Conservation (phyloP, 2,888 invertebrate genomes). For the Ischnura elegans region DNA sequence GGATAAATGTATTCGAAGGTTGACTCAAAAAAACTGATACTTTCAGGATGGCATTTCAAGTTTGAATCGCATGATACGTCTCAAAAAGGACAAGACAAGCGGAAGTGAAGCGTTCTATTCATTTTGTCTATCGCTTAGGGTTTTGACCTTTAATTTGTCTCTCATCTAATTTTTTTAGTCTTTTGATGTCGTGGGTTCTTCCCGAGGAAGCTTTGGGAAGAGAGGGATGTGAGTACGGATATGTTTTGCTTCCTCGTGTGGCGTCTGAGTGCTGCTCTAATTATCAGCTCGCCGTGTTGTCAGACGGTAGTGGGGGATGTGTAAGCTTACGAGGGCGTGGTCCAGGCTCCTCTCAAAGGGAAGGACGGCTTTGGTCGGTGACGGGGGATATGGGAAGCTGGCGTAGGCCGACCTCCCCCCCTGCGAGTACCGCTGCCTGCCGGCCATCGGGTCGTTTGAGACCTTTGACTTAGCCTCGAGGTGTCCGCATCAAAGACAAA, state of each 20-base stretch:
- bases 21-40: too few species aligned
- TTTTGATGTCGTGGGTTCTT: background rate
- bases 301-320: background rate
- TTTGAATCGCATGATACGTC: too few species aligned
- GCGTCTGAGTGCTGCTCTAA: background rate
- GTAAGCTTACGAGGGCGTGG: background rate
- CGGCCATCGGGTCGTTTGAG: slow-evolving; percentile 33
- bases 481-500: slow-evolving; percentile 7
- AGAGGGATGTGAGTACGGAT: background rate
- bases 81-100: too few species aligned
- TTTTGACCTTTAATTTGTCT: background rate
- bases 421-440: slow-evolving; percentile 5
- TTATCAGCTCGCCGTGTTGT: background rate
- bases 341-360: background rate
- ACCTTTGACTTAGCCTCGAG: slow-evolving; percentile 10
- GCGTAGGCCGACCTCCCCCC: background rate
- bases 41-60: too few species aligned
- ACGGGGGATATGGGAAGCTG: background rate
- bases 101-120: too few species aligned
- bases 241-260: background rate
- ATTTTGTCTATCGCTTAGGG: too few species aligned
- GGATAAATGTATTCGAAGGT: too few species aligned
- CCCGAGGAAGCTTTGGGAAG: background rate
- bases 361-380: background rate
- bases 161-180: background rate